Evolutionary conservation across 64 coral and sea anemone species (phyloP), one percentile per base, ranked within the genome.

Genomic region (Cladopsammia gracilis): DNA sequence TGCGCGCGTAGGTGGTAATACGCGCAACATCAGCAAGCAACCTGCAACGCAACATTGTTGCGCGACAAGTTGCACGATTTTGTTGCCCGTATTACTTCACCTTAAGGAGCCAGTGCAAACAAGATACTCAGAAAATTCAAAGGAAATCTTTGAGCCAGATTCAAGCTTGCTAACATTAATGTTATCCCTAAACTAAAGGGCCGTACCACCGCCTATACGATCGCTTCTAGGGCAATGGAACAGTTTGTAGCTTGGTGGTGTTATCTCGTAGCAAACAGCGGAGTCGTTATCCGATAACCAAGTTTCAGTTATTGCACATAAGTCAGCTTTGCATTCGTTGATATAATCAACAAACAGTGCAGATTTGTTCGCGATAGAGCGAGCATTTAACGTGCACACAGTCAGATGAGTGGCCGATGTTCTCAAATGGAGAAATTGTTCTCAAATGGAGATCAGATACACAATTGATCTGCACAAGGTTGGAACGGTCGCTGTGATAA

Each of bases 91-190:
- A n/a, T n/a, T n/a, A n/a, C n/a, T n/a, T n/a, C n/a, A n/a, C n/a
- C n/a, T n/a, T 3, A 44, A 4, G 43, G 53, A 60, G 19, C 20
- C 19, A 58, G 71, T 57, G 48, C 24, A 25, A 26, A 94, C 53
- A 5, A 94, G 64, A 76, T 86, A 89, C 69, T 94, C 92, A 19
- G 87, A 95, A 6, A 90, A 58, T 64, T 95, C 59, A 73, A 89
- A 94, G 15, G 77, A 94, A 24, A 15, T 73, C 74, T 76, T 89
- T 51, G 82, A 86, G 62, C 78, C 87, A 15, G 59, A 84, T 76
- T 14, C 58, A 26, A 95, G 69, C n/a, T 66, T 85, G 19, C 13
- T 11, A 18, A 95, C 93, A 68, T 90, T 88, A 9, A 95, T 53
- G 47, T 48, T 25, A 77, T 89, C 87, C 62, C 58, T 95, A 25